These are phyloP conservation scores for Syngnathoides biaculeatus DNA, from an alignment of 2,113 vertebrate species.

Conservation along the genomic window DNA sequence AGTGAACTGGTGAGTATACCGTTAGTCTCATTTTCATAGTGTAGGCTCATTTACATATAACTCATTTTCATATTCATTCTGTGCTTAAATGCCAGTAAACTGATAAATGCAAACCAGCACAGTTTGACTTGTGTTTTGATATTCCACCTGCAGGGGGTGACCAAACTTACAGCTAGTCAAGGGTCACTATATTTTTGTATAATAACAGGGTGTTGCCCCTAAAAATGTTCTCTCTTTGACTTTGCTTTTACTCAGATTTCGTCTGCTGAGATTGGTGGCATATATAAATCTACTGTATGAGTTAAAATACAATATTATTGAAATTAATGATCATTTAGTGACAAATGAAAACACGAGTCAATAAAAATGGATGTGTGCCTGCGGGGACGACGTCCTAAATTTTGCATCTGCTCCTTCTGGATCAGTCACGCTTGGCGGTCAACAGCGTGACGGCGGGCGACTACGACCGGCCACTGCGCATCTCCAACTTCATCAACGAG, in stretches of 20 bases:
- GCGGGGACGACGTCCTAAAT: not conserved
- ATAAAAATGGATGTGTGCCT: not conserved
- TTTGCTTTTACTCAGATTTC: too few species aligned
- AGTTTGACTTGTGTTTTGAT: not conserved
- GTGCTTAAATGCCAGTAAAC: not conserved
- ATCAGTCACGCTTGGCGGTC: conserved; percentile 88
- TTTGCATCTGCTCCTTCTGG: not conserved
- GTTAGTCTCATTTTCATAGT: not conserved
- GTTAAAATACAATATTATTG: too few species aligned
- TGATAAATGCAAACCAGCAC: too few species aligned
- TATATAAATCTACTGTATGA: too few species aligned
- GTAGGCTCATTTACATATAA: not conserved
- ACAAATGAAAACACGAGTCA: not conserved
- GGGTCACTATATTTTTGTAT: too few species aligned
- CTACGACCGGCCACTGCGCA: conserved; percentile 89
- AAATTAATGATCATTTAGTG: too few species aligned
- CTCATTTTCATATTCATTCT: not conserved
- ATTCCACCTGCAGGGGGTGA: not conserved
- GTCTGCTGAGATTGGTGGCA: too few species aligned
- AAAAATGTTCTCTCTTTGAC: too few species aligned
- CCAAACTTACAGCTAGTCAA: not conserved
- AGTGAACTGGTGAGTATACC: conserved; percentile 87
- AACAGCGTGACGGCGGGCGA: conserved; percentile 97
- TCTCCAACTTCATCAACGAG: conserved; percentile 95
- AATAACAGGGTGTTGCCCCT: too few species aligned